A percentile compares a stretch with the other conserved stretches of the same genome.
These are phyloP conservation scores for Otocyon megalotis DNA, from an alignment of 2,113 vertebrate genomes.

Conservation along the genomic window DNA sequence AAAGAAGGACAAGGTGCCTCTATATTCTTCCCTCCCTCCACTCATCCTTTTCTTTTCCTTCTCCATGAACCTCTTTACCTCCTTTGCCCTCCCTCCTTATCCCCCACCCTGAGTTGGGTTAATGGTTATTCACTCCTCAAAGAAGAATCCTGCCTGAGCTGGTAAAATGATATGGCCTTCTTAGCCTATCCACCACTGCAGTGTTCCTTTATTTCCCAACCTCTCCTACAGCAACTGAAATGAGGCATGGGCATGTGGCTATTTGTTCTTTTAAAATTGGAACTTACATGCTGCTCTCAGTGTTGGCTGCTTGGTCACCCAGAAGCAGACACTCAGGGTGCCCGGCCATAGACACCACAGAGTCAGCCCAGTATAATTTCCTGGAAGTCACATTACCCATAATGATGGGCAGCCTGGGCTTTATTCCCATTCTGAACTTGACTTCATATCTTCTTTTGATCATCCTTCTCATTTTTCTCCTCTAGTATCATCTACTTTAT, in stretches of 20 bases:
- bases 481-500: not conserved
- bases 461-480: not conserved
- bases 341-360: not conserved
- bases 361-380: not conserved
- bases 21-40: not conserved
- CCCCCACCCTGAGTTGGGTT: not conserved
- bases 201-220: slow-evolving; percentile 48
- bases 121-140: not conserved
- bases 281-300: not conserved
- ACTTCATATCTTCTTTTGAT: slow-evolving; percentile 2
- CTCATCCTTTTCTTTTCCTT: not conserved
- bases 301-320: not conserved
- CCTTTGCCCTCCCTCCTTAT: not conserved
- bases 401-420: not conserved
- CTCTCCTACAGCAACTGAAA: not conserved
- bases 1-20: not conserved
- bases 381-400: not conserved
- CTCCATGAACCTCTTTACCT: not conserved
- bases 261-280: not conserved
- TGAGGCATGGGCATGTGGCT: not conserved
- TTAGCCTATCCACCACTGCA: not conserved
- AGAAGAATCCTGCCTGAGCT: not conserved
- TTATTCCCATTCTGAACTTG: slow-evolving; percentile 33
- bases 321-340: not conserved
- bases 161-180: slow-evolving; percentile 2